A percentile compares a stretch with the other conserved stretches of the same genome.
phyloP scores from a whole-genome alignment of 2,888 invertebrate species.

The Nymphalis urticae region DNA sequence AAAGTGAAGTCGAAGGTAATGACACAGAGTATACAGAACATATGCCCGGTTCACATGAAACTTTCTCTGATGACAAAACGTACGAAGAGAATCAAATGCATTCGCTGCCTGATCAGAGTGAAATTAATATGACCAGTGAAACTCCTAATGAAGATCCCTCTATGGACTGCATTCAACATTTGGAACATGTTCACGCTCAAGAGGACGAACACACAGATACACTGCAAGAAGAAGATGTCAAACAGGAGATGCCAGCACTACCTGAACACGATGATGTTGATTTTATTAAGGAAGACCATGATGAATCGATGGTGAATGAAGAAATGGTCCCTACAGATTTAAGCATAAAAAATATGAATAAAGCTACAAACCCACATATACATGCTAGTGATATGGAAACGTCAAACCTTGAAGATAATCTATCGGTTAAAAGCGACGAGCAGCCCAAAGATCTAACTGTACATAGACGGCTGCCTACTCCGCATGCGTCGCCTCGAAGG shows the following conservation, averaged over 20 bases:
- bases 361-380: constrained; percentile 52
- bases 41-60: constrained; percentile 61
- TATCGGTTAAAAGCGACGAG: constrained; percentile 77
- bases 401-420: constrained; percentile 58
- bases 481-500: constrained; percentile 72
- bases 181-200: constrained; percentile 32
- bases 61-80: constrained; percentile 49
- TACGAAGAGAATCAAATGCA: constrained; percentile 51
- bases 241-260: constrained; percentile 33
- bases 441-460: constrained; percentile 83
- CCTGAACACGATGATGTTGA: constrained; percentile 35
- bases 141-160: constrained; percentile 38
- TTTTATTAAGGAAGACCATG: constrained; percentile 40
- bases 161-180: constrained; percentile 38
- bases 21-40: constrained; percentile 59
- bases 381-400: constrained; percentile 53
- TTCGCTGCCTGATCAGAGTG: constrained; percentile 56
- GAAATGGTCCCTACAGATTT: constrained; percentile 82
- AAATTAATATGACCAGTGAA: constrained; percentile 49
- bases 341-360: constrained; percentile 66
- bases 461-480: constrained; percentile 76
- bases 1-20: constrained; percentile 48
- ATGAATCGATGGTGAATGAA: constrained; percentile 52
- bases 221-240: constrained; percentile 37
- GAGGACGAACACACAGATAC: constrained; percentile 31